Percentiles rank a stretch among this genome's conserved stretches.
Evolutionary conservation across 2,888 invertebrate species (phyloP).

Genomic region (Glaucopsyche alexis): DNA sequence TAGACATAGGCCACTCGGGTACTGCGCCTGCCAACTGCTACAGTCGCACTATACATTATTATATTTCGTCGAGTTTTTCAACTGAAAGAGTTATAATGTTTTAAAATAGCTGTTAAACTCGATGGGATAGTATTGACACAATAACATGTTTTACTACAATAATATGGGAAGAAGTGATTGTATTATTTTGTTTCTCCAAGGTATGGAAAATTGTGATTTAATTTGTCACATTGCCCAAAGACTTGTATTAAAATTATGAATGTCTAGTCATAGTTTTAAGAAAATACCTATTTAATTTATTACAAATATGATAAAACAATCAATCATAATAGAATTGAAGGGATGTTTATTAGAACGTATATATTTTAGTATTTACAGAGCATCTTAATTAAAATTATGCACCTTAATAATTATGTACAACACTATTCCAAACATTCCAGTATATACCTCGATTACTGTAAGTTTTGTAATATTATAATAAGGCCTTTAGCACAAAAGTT

Average conservation of each 20-base stretch:
- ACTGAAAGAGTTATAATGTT: slow-evolving; percentile 35
- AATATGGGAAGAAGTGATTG: background rate
- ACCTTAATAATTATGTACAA: background rate
- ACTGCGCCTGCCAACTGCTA: slow-evolving; percentile 63
- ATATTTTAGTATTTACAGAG: too few relatives aligned
- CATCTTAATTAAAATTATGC: background rate
- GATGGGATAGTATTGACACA: background rate
- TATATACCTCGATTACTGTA: background rate
- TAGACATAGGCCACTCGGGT: slow-evolving; percentile 60
- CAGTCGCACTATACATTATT: slow-evolving; percentile 64
- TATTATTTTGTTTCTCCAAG: background rate
- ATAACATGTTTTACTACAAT: background rate
- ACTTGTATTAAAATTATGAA: background rate
- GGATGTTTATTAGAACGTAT: background rate
- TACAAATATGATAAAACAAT: background rate
- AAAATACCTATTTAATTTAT: background rate
- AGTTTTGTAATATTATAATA: background rate
- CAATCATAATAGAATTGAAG: background rate
- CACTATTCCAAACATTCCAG: background rate
- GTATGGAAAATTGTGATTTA: background rate
- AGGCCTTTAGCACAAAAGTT: background rate
- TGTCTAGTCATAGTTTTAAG: slow-evolving; percentile 11
- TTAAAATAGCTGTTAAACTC: slow-evolving; percentile 28
- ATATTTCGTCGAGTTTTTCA: slow-evolving; percentile 41
- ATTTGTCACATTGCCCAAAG: background rate